Percentiles rank a stretch among this genome's conserved stretches.
Conservation (phyloP, 2,113 vertebrate genomes). For the Hydrolagus affinis region DNA sequence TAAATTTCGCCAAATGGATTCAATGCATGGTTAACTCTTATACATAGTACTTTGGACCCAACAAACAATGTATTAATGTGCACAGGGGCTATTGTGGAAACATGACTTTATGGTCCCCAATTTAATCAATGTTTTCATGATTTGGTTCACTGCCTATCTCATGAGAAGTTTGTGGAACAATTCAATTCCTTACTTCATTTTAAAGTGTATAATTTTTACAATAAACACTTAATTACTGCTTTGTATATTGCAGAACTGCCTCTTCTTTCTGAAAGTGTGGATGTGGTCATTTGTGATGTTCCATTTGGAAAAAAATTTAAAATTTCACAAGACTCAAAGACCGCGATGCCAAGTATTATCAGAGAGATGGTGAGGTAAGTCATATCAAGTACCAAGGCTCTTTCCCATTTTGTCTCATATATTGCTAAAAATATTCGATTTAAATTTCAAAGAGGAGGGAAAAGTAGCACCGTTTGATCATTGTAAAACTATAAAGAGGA, state of each 20-base stretch:
- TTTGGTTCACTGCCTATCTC: no score
- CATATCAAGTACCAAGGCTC: not conserved
- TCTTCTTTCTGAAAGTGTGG: constrained; percentile 59
- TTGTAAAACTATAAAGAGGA: not conserved
- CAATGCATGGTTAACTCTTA: no score
- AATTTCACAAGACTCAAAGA: constrained; percentile 54
- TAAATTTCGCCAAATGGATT: no score
- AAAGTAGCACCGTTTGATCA: not conserved
- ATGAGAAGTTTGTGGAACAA: not conserved
- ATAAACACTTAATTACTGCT: not conserved
- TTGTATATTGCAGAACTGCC: constrained; percentile 60
- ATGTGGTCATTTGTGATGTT: constrained; percentile 74
- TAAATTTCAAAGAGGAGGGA: not conserved
- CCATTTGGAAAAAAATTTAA: constrained; percentile 88
- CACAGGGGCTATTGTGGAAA: no score
- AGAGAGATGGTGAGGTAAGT: constrained; percentile 77
- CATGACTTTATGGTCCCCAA: no score
- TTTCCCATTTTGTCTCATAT: not conserved
- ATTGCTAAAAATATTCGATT: not conserved
- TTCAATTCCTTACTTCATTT: not conserved
- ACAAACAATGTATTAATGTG: no score
- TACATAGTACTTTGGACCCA: no score
- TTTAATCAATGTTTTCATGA: no score
- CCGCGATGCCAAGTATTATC: constrained; percentile 59
- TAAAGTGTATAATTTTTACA: not conserved